Evolutionary conservation across 2,797 vertebrate genomes (phyloP).

Genomic region (Epinephelus malabaricus): DNA sequence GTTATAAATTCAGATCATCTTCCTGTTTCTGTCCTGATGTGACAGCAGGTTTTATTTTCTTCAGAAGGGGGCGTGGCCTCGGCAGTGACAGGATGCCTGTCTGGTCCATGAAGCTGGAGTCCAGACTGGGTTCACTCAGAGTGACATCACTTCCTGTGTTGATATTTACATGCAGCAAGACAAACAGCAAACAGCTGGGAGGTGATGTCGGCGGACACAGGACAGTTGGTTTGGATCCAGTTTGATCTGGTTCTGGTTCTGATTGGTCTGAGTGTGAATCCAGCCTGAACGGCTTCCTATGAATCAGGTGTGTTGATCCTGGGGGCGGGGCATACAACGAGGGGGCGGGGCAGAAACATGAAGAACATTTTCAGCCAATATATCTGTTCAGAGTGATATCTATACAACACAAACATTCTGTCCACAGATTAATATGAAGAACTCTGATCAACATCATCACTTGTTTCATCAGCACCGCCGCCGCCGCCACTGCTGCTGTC

Average conservation of each 20-base stretch:
- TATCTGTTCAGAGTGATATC: constrained; percentile 79
- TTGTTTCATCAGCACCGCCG: neutral
- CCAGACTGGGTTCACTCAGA: constrained; percentile 31
- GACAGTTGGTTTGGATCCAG: neutral
- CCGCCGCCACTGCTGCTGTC: neutral
- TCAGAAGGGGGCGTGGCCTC: too few species aligned
- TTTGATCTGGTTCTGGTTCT: neutral
- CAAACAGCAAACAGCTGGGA: constrained; percentile 46
- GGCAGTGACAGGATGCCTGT: too few species aligned
- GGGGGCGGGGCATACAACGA: neutral
- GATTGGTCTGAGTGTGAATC: constrained; percentile 37
- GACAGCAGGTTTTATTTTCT: too few species aligned
- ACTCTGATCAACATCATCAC: constrained; percentile 46
- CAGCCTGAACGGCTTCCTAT: constrained; percentile 44
- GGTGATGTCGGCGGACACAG: constrained; percentile 7
- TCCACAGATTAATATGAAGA: constrained; percentile 70
- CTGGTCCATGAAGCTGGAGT: constrained; percentile 19
- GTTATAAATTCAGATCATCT: too few species aligned
- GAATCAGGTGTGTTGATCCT: constrained; percentile 7
- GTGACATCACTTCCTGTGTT: constrained; percentile 69
- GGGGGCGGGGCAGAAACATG: constrained; percentile 55
- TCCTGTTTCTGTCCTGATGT: too few species aligned
- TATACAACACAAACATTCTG: constrained; percentile 84
- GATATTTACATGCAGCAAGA: constrained; percentile 73
- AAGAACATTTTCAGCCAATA: constrained; percentile 64